These are phyloP conservation scores for Sialia sialis DNA, from an alignment of 2,113 vertebrate species.

Conservation along the genomic window DNA sequence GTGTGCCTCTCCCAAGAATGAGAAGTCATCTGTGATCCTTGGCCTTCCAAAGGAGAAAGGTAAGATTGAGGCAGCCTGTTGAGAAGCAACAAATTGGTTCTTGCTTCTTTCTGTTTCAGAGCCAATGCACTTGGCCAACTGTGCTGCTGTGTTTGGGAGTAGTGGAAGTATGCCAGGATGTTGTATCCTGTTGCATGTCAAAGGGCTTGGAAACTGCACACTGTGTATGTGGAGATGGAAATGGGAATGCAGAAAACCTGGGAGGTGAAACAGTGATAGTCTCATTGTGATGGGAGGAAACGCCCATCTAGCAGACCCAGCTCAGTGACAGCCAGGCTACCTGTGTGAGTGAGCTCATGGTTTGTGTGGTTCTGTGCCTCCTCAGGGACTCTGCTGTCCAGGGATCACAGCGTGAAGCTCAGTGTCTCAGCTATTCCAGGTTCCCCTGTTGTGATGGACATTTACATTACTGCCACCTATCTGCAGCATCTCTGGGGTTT, in stretches of 20 bases:
- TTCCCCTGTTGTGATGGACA: conserved; percentile 38
- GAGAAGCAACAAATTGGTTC: background rate
- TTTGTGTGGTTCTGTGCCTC: background rate
- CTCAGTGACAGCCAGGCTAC: background rate
- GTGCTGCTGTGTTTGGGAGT: background rate
- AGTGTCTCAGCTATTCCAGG: conserved; percentile 45
- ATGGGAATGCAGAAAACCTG: background rate
- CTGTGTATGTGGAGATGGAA: background rate
- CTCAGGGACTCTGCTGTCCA: conserved; percentile 21
- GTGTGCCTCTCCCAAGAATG: conserved; percentile 47
- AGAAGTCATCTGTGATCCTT: background rate
- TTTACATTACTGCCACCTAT: conserved; percentile 74
- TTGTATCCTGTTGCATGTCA: background rate
- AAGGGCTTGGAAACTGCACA: background rate
- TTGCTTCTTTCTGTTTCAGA: background rate
- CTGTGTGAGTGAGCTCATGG: background rate
- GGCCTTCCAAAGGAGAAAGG: background rate
- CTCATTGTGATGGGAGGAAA: background rate
- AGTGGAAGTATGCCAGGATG: background rate
- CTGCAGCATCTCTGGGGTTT: conserved; percentile 73
- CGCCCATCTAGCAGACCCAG: background rate
- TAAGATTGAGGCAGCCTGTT: background rate
- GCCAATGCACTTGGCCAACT: background rate
- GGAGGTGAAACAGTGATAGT: background rate
- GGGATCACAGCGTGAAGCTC: conserved; percentile 67